Conservation (phyloP, 1,140 invertebrate species). For the Drosophila triauraria region DNA sequence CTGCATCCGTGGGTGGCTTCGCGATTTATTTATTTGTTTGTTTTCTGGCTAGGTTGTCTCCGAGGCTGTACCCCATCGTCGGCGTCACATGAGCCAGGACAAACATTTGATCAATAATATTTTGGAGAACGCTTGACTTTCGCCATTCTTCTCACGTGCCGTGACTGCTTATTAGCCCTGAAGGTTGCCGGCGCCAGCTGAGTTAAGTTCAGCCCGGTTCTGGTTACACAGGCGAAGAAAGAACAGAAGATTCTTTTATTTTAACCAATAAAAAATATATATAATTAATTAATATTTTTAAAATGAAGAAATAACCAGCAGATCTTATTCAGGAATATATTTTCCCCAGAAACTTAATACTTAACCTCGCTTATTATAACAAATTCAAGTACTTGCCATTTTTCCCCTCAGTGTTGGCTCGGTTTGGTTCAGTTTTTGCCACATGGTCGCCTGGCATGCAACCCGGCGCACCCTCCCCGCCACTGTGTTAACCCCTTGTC, state of each 20-base stretch:
- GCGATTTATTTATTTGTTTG: conserved; percentile 64
- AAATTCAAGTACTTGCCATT: not conserved
- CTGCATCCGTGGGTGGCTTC: conserved; percentile 15
- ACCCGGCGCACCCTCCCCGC: conserved; percentile 9
- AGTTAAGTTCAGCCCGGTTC: conserved; percentile 17
- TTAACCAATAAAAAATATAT: too few species aligned
- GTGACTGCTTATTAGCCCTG: conserved; percentile 79
- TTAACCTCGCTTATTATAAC: not conserved
- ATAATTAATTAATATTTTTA: too few species aligned
- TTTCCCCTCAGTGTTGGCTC: conserved; percentile 7
- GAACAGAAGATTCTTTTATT: not conserved
- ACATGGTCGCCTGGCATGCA: conserved; percentile 41
- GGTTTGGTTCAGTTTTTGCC: conserved; percentile 13
- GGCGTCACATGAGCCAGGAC: conserved; percentile 44
- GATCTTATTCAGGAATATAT: too few species aligned
- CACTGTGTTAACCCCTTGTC: conserved; percentile 11
- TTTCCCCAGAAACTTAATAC: too few species aligned
- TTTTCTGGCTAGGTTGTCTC: conserved; percentile 40
- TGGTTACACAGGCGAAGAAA: conserved; percentile 6
- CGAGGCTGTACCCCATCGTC: conserved; percentile 8
- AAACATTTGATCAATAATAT: conserved; percentile 81
- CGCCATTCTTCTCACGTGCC: conserved; percentile 60
- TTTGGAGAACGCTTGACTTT: conserved; percentile 34
- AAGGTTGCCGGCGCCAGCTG: conserved; percentile 57
- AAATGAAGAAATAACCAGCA: too few species aligned